Conservation (phyloP, 2,113 vertebrate genomes). For the Poecilia latipinna region DNA sequence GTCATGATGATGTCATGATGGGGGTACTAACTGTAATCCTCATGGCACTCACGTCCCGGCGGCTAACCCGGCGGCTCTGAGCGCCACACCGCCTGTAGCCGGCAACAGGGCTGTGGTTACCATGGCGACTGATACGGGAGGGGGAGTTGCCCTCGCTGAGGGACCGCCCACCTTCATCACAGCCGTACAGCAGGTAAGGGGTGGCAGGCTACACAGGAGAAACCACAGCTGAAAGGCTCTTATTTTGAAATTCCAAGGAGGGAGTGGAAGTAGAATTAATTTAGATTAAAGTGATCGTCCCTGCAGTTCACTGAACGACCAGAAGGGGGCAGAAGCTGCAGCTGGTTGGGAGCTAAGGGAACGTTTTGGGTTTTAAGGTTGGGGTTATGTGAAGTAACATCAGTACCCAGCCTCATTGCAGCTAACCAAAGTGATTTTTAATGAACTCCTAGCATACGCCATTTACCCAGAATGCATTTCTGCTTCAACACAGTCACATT, state of each 20-base stretch:
- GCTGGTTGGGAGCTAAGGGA: too few relatives aligned
- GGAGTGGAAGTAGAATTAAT: too few relatives aligned
- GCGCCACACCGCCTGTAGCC: conserved; percentile 35
- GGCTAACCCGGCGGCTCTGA: conserved; percentile 60
- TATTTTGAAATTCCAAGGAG: conserved; percentile 25
- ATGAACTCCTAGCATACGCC: too few relatives aligned
- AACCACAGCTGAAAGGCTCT: conserved; percentile 36
- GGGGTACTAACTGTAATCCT: conserved; percentile 33
- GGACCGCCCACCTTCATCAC: conserved; percentile 63
- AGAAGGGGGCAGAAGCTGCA: not conserved
- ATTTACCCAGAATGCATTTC: too few relatives aligned
- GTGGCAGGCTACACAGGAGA: conserved; percentile 68
- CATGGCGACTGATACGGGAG: conserved; percentile 45
- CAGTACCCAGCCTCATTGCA: too few relatives aligned
- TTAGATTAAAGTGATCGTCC: not conserved
- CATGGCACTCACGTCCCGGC: conserved; percentile 65
- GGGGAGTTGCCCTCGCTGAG: conserved; percentile 75
- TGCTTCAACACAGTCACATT: too few relatives aligned
- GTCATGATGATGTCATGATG: not conserved
- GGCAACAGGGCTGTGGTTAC: conserved; percentile 49
- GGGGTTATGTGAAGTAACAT: too few relatives aligned
- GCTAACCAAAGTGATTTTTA: too few relatives aligned
- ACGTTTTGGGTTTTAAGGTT: too few relatives aligned
- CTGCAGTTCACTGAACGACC: not conserved
- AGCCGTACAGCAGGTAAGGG: conserved; percentile 60